phyloP scores from a whole-genome alignment of 2,113 vertebrate genomes.

The Zapus hudsonius region DNA sequence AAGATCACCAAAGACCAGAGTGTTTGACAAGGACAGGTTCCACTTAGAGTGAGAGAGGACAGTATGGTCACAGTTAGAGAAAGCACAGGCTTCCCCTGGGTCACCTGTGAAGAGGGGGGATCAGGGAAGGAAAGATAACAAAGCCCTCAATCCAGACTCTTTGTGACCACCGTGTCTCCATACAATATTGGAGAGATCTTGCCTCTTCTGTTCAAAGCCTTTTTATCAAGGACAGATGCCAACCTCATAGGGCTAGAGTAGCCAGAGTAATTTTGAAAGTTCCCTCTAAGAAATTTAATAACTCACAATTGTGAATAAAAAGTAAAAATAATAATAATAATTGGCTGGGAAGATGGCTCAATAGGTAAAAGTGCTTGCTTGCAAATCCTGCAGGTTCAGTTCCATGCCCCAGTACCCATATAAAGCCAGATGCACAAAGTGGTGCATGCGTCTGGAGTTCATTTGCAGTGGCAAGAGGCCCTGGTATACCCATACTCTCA shows the following conservation, averaged over 20 bases:
- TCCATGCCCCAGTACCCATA: too few species aligned
- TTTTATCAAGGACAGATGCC: constrained; percentile 22
- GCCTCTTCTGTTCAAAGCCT: background rate
- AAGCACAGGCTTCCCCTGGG: background rate
- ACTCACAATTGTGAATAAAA: background rate
- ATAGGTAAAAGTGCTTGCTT: too few species aligned
- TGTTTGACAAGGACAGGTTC: background rate
- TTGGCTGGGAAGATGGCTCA: too few species aligned
- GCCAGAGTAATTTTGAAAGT: background rate
- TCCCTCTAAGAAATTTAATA: background rate
- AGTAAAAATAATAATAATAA: too few species aligned
- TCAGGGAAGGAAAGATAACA: background rate
- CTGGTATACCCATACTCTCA: too few species aligned
- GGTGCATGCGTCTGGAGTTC: too few species aligned
- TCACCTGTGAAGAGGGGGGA: background rate
- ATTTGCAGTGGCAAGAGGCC: too few species aligned
- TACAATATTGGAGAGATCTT: background rate
- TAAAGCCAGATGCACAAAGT: too few species aligned
- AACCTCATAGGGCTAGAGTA: background rate
- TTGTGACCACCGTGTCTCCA: background rate
- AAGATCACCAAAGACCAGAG: background rate
- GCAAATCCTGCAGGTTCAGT: too few species aligned
- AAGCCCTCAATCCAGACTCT: background rate
- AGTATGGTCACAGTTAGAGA: background rate
- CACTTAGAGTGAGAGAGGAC: background rate